Evolutionary conservation across 2,797 vertebrate genomes (phyloP).

Genomic region (Gambelia wislizenii): DNA sequence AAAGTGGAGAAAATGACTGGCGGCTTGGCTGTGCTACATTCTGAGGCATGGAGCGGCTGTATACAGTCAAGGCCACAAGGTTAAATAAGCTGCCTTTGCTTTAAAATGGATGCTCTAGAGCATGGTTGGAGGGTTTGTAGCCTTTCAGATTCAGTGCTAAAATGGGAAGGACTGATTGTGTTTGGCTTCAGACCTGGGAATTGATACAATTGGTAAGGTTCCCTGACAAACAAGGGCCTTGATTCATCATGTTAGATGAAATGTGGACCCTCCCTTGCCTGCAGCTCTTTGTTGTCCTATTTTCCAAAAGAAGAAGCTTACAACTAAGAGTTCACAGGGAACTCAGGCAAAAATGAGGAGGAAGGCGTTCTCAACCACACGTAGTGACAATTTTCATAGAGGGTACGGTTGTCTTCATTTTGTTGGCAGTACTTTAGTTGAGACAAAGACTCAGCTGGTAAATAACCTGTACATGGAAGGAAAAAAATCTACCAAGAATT

Average conservation of each 20-base stretch:
- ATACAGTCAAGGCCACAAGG: slow-evolving; percentile 1
- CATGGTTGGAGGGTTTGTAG: neutral
- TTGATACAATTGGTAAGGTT: neutral
- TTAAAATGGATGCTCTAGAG: slow-evolving; percentile 6
- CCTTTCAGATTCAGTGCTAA: neutral
- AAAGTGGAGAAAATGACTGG: neutral
- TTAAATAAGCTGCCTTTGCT: neutral
- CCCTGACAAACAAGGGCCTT: neutral
- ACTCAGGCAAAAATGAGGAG: neutral
- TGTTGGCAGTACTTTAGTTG: neutral
- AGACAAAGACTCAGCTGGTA: neutral
- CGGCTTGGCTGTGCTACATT: neutral
- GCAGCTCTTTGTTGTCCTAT: neutral
- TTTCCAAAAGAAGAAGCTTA: neutral
- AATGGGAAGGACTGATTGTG: neutral
- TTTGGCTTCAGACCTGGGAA: neutral
- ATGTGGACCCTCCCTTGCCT: neutral
- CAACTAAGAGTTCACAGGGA: neutral
- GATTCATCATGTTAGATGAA: neutral
- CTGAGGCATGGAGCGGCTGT: neutral
- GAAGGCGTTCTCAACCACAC: too few species aligned
- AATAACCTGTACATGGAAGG: neutral
- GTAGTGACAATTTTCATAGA: neutral
- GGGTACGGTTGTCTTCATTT: neutral
- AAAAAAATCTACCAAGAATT: neutral